Base-by-base conservation (phyloP, 2,888 invertebrate genomes). In the Allygus modestus region DNA sequence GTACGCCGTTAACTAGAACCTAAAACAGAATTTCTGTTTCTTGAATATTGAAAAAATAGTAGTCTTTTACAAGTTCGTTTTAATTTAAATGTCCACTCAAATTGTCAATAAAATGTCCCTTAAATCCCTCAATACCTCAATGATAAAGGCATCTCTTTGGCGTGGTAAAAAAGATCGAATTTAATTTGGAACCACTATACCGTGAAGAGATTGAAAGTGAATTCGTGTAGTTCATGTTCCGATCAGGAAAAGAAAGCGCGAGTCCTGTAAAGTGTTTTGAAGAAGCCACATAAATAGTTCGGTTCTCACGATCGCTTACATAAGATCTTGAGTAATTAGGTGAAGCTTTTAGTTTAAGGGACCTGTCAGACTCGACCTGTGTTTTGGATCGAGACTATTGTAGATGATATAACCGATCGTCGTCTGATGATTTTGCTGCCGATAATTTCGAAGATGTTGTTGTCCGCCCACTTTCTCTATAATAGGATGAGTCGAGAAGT, bases 241-340 rank as follows among this genome's bases (percentile, higher is more conserved):
- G 33, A 58, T 15, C 79, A 33, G 79, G 79, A 79, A 77, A 79
- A 37, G 79, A 79, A 79, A 79, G 79, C 28, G 37, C 33, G 26
- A 31, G 43, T 43, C 7, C 23, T 23, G 77, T 58, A 79, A 26
- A 54, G 58, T 79, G 79, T 79, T 79, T 79, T 54, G 54, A 58
- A 79, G 79, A 58, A 79, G 79, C 37, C 79, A 31, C 79, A 79
- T 79, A 79, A 79, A 79, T 79, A 58, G 79, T 20, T 51, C 37
- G n/a, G 37, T 58, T 79, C 79, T 79, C 79, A 79, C 79, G 79
- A 58, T 54, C 5, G 12, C 17, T 79, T 79, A 37, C 23, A 37
- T 33, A 58, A 79, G 7, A 4, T 23, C 65, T 31, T 65, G 31
- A 65, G 31, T 37, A 79, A 79, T 79, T 79, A 79, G 79, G 23